Percentiles rank a stretch among this genome's conserved stretches.
Evolutionary conservation across 2,113 vertebrate species (phyloP).

Genomic region (Chrysemys picta): DNA sequence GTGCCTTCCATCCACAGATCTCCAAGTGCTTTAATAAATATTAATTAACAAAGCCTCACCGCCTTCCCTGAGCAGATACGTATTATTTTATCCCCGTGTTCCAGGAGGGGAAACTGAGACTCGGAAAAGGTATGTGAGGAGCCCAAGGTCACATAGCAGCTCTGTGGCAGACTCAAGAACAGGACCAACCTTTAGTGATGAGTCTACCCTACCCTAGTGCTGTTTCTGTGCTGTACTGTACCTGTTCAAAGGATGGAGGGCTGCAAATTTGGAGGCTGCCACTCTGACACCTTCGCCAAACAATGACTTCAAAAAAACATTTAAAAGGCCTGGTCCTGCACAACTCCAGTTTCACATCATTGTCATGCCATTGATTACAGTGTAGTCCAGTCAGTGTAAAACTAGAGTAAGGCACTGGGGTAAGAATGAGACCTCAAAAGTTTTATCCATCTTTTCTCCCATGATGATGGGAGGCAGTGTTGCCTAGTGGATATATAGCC

Average conservation of each 20-base stretch:
- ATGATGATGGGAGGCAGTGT: neutral
- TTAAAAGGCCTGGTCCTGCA: neutral
- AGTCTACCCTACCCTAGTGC: neutral
- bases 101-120: neutral
- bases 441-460: neutral
- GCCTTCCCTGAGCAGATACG: neutral
- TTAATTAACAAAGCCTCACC: neutral
- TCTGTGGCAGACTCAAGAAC: neutral
- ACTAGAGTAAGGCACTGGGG: neutral
- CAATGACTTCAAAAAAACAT: neutral
- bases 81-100: neutral
- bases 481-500: too few species aligned
- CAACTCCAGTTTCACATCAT: neutral
- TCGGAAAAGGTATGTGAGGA: neutral
- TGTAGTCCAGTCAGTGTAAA: neutral
- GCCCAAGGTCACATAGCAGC: neutral
- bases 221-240: too few species aligned
- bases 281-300: neutral
- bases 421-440: neutral
- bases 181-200: neutral
- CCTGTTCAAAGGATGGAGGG: too few species aligned
- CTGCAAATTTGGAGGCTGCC: neutral
- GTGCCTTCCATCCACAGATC: neutral
- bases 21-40: neutral
- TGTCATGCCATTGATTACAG: neutral